Conservation (phyloP, 2,888 invertebrate genomes). For the Thera britannica region DNA sequence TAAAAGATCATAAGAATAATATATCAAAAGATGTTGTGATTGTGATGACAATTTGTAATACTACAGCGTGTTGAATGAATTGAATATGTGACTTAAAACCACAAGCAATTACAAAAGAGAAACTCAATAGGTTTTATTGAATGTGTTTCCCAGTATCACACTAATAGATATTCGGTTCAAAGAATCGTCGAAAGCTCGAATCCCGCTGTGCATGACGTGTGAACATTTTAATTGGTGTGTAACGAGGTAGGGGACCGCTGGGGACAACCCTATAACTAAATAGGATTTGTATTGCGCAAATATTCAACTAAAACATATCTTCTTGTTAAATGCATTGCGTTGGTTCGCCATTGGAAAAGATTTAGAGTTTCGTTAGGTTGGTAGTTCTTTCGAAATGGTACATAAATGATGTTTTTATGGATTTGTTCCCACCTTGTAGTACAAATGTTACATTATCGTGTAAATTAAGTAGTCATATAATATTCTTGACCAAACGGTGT, state of each 20-base stretch:
- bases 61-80: neutral
- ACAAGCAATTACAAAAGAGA: slow-evolving; percentile 45
- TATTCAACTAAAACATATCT: slow-evolving; percentile 4
- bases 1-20: too few relatives aligned
- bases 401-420: neutral
- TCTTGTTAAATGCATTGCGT: slow-evolving; percentile 6
- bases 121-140: slow-evolving; percentile 50
- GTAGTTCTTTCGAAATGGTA: too few relatives aligned
- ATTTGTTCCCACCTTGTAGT: neutral
- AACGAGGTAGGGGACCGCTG: slow-evolving; percentile 41
- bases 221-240: slow-evolving; percentile 79
- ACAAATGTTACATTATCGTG: slow-evolving; percentile 58
- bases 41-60: slow-evolving; percentile 1
- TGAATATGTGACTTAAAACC: slow-evolving; percentile 14
- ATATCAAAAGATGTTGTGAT: too few relatives aligned
- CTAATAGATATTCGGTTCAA: slow-evolving; percentile 52
- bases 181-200: slow-evolving; percentile 44
- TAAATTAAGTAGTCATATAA: slow-evolving; percentile 63
- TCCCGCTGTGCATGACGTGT: slow-evolving; percentile 78
- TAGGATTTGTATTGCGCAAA: slow-evolving; percentile 19
- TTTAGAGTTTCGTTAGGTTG: neutral
- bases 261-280: slow-evolving; percentile 60
- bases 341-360: slow-evolving; percentile 33
- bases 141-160: slow-evolving; percentile 47
- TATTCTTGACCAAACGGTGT: slow-evolving; percentile 63